Evolutionary conservation across 30 jellyfish, hydroid and myxozoan species (phyloP).

Genomic region (Calvadosia cruxmelitensis): DNA sequence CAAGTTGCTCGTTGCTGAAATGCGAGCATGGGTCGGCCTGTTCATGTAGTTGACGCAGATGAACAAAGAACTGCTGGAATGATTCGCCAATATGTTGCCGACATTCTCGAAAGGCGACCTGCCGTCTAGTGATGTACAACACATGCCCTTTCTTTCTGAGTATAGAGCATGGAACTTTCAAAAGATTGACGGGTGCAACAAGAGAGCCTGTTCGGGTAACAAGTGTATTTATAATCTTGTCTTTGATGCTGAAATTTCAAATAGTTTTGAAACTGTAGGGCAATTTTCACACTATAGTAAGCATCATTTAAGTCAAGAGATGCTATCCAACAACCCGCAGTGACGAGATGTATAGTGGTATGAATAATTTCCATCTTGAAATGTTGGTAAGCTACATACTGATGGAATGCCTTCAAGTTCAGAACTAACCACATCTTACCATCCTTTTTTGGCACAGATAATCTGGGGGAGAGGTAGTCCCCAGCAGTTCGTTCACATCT

Average conservation of each 20-base stretch:
- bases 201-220: constrained; percentile 17
- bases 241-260: constrained; percentile 14
- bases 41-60: too few species aligned
- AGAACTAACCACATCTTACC: constrained; percentile 17
- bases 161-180: constrained; percentile 8
- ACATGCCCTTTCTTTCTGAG: constrained; percentile 9
- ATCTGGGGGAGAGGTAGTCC: constrained; percentile 27
- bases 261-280: constrained; percentile 12
- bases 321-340: constrained; percentile 43
- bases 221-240: constrained; percentile 7
- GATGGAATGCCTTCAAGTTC: constrained; percentile 11
- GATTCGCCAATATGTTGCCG: too few species aligned
- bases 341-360: constrained; percentile 9
- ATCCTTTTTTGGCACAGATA: constrained; percentile 33
- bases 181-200: constrained; percentile 9
- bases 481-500: constrained; percentile 11
- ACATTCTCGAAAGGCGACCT: too few species aligned
- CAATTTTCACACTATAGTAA: constrained; percentile 28
- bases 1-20: too few species aligned
- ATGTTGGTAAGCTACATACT: constrained; percentile 4
- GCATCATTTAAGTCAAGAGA: constrained; percentile 47
- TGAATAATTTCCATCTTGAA: constrained; percentile 34
- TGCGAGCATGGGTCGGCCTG: too few species aligned
- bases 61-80: too few species aligned
- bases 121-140: too few species aligned